These are phyloP conservation scores for Eupithecia centaureata DNA, from an alignment of 2,888 invertebrate species.

Conservation along the genomic window DNA sequence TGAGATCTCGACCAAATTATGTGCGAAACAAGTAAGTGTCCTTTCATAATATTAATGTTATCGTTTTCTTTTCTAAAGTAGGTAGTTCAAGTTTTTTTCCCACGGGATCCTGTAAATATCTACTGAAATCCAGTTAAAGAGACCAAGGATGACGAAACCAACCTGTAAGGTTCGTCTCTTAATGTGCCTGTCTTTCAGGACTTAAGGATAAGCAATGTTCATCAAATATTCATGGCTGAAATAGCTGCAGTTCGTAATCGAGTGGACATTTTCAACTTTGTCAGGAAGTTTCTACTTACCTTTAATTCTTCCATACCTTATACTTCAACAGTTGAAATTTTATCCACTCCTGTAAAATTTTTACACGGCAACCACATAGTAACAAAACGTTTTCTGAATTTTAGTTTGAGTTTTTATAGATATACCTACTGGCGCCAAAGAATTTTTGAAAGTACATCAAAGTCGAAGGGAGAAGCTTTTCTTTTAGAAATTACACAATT, in stretches of 20 bases:
- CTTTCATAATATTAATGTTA: too few relatives aligned
- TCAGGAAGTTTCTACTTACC: neutral
- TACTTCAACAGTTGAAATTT: neutral
- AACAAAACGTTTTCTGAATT: neutral
- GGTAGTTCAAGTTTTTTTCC: too few relatives aligned
- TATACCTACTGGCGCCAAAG: neutral
- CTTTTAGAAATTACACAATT: neutral
- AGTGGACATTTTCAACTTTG: neutral
- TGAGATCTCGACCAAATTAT: too few relatives aligned
- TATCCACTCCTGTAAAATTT: neutral
- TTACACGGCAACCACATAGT: neutral
- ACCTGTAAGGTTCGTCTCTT: too few relatives aligned
- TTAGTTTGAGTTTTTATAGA: neutral
- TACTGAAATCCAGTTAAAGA: too few relatives aligned
- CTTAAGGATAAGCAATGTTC: constrained; percentile 18
- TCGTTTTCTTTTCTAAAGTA: too few relatives aligned
- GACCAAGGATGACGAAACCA: too few relatives aligned
- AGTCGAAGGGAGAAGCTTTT: neutral
- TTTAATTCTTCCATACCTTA: too few relatives aligned
- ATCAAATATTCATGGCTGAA: constrained; percentile 23
- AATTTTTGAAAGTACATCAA: neutral
- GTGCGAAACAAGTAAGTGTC: too few relatives aligned
- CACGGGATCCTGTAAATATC: too few relatives aligned
- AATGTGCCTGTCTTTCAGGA: constrained; percentile 10
- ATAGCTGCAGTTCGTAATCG: neutral